Percentiles rank a stretch among this genome's conserved stretches.
Evolutionary conservation across 1,140 invertebrate species (phyloP).

Genomic region (Venustaconcha ellipsiformis): DNA sequence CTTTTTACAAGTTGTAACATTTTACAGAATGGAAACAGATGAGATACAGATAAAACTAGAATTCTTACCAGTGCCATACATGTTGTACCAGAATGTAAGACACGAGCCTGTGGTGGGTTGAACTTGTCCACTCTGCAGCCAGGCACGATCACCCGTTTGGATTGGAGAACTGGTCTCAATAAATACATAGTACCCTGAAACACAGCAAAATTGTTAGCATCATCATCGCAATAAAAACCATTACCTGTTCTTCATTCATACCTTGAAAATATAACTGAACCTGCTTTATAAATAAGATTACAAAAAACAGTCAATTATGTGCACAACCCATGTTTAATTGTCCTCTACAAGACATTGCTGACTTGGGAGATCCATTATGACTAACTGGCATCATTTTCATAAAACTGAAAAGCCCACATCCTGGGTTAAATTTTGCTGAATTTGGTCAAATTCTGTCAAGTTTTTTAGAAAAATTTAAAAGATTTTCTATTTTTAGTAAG

Average conservation of each 20-base stretch:
- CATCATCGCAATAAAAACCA: neutral
- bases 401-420: too few relatives aligned
- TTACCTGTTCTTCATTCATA: neutral
- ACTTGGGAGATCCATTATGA: too few relatives aligned
- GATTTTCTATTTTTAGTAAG: neutral
- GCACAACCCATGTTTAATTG: too few relatives aligned
- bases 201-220: neutral
- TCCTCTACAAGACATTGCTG: neutral
- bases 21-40: too few relatives aligned
- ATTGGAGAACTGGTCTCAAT: slow-evolving; percentile 57
- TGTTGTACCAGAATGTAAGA: slow-evolving; percentile 79
- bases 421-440: too few relatives aligned
- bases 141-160: slow-evolving; percentile 53
- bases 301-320: neutral
- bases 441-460: too few relatives aligned
- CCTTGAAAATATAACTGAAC: neutral
- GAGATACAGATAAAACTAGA: too few relatives aligned
- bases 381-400: too few relatives aligned
- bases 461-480: too few relatives aligned
- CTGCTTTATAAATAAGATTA: neutral
- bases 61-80: slow-evolving; percentile 75
- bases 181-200: slow-evolving; percentile 65
- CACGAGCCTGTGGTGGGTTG: slow-evolving; percentile 51
- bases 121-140: slow-evolving; percentile 58
- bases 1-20: too few relatives aligned